Base-by-base conservation (phyloP, 2,797 vertebrate genomes). In the Argentina silus region DNA sequence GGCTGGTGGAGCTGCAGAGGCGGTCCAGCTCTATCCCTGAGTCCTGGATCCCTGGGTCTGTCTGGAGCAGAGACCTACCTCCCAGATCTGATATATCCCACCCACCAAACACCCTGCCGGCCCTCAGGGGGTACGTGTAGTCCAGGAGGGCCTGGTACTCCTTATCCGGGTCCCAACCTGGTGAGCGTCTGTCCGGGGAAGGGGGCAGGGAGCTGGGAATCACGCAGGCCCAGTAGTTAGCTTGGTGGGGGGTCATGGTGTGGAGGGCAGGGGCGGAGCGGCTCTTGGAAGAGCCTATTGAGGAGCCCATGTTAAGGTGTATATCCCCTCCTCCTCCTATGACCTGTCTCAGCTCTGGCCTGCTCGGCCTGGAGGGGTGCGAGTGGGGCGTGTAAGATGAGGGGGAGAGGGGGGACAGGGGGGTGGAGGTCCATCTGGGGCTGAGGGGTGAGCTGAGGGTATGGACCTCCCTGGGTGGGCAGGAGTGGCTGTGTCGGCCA, bases 61-160 rank as follows among this genome's bases (percentile, higher is more conserved):
- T 79, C 36, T 62, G 72, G 9, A 78, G 66, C 0, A 77, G 59
- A 61, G 77, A 65, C 36, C 75, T 73, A 36, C 9, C 9, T 6
- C 72, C 77, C 7, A 55, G 55, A 47, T 77, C 57, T 1, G 70
- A 62, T 43, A 75, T 72, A 48, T 77, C 55, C 69, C 79, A 89
- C 53, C 88, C 91, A 17, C 76, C 68, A 43, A 73, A 78, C 66
- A 63, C 83, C 70, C 90, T 86, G 48, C 88, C 92, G 0, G 97
- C 93, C 87, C 91, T 95, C 61, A 99, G 82, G 0, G 97, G 98
- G 66, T 99, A 99, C 0, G 96, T 96, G 36, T 98, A 99, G 87
- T 99, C 95, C 67, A 99, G 90, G 78, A 99, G 84, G 23, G 92
- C 94, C 87, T 96, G 92, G 0, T 99, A 99, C 67, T 98, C 96